phyloP scores from a whole-genome alignment of 2,797 vertebrate genomes.

The Cyprinodon diabolis region DNA sequence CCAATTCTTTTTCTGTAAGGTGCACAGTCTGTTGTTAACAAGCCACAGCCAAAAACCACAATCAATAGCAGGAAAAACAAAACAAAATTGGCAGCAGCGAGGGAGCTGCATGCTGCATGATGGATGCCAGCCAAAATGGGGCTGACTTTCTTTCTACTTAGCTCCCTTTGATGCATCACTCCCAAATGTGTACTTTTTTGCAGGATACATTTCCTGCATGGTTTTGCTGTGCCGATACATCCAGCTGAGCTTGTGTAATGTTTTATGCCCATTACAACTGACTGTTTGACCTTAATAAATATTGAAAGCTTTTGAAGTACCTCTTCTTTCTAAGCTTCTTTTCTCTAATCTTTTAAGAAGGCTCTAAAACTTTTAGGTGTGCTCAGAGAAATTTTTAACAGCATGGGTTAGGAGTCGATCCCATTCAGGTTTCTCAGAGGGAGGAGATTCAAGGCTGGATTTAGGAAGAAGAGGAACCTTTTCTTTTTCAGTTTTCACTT shows the following conservation, averaged over 20 bases:
- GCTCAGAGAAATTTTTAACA: conserved; percentile 15
- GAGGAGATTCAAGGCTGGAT: conserved; percentile 38
- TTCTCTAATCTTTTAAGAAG: conserved; percentile 56
- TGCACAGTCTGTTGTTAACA: conserved; percentile 35
- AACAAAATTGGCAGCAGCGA: conserved; percentile 45
- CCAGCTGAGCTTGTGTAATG: conserved; percentile 18
- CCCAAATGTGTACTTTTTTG: conserved; percentile 45
- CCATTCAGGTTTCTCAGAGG: conserved; percentile 31
- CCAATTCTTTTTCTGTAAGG: conserved; percentile 25
- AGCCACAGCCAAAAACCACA: conserved; percentile 36
- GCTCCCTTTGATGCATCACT: conserved; percentile 48
- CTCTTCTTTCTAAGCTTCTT: conserved; percentile 57
- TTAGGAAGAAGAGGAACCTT: conserved; percentile 25
- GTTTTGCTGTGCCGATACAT: conserved; percentile 19
- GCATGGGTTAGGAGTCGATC: conserved; percentile 15
- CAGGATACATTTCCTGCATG: conserved; percentile 44
- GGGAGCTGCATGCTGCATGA: conserved; percentile 37
- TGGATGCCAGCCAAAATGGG: conserved; percentile 58
- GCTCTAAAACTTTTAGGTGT: conserved; percentile 51
- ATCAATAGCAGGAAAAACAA: conserved; percentile 54
- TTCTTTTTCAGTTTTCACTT: conserved; percentile 19
- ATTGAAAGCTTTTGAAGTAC: conserved; percentile 30
- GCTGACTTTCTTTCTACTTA: conserved; percentile 57
- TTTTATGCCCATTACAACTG: conserved; percentile 26
- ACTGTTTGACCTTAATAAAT: conserved; percentile 29